Base-by-base conservation (phyloP, 2,888 invertebrate genomes). In the Drosophila recens region DNA sequence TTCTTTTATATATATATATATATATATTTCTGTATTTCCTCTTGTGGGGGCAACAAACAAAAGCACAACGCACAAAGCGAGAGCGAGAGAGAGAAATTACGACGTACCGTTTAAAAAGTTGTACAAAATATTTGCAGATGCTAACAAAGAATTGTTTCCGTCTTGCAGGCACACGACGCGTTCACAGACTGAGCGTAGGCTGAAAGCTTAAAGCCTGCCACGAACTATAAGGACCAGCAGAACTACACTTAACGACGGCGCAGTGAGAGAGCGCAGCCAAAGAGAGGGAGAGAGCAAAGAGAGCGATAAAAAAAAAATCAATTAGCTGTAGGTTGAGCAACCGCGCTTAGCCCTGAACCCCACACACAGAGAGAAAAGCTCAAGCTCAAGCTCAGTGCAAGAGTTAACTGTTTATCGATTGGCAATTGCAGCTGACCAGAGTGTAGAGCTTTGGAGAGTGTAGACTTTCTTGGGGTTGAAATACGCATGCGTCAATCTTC, bases 261-360 rank as follows among this genome's bases (percentile, higher is more conserved):
- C 73, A 59, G 45, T 56, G 74, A 67, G 74, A 67, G 66, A 51
- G 67, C n/a, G 6, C 36, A 65, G 20, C 38, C 30, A 33, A 27
- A 23, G n/a, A 23, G 27, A 43, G 52, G 46, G 53, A 43, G 56
- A 33, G 45, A 11, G 48, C 52, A 54, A 27, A 53, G 61, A 54
- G 70, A 27, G 49, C 27, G 51, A n/a, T 34, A 42, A 53, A 5
- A 4, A 27, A n/a, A 27, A 27, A 80, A 76, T 87, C 76, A 71
- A 80, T 87, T 66, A 54, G 65, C 38, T 66, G 66, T 56, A 48
- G 49, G 86, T 86, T 86, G 83, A 85, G 86, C 83, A 78, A 83
- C 84, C 84, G 78, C 72, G 72, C 73, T 88, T 86, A 84, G 84
- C 84, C 84, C 77, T 84, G 84, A 84, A 84, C 84, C 72, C 72